Evolutionary conservation across 64 coral and sea anemone species (phyloP).

Genomic region (Anthopleura sola): DNA sequence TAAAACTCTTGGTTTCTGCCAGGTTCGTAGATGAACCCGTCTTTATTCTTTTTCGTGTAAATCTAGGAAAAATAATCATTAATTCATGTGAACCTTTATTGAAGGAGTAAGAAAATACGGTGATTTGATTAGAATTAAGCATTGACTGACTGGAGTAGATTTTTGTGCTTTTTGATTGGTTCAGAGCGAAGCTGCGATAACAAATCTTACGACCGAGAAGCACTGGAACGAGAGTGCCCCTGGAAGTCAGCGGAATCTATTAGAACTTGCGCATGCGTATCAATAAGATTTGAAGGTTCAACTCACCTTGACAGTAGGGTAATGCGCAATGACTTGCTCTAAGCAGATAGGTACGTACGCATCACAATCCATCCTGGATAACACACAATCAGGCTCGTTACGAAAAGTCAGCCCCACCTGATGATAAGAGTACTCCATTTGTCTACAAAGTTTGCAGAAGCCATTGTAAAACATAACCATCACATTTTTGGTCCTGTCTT

Average conservation of each 20-base stretch:
- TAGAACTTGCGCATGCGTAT: too few species aligned
- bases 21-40: constrained; percentile 85
- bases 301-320: constrained; percentile 76
- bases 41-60: constrained; percentile 84
- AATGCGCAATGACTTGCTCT: constrained; percentile 78
- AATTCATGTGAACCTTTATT: too few species aligned
- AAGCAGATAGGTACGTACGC: constrained; percentile 52
- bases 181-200: too few species aligned
- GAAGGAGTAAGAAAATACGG: too few species aligned
- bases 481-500: constrained; percentile 71
- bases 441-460: constrained; percentile 70
- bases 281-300: too few species aligned
- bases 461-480: constrained; percentile 82
- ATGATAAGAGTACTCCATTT: constrained; percentile 49
- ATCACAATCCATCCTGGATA: constrained; percentile 82
- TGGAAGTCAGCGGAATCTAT: too few species aligned
- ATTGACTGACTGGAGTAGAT: too few species aligned
- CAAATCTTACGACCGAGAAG: too few species aligned
- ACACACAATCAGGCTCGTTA: constrained; percentile 85
- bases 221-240: too few species aligned
- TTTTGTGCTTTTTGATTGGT: too few species aligned
- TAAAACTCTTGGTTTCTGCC: constrained; percentile 86
- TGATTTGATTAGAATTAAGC: too few species aligned
- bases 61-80: neutral
- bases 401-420: constrained; percentile 55